Conservation (phyloP, 2,888 invertebrate genomes). For the Timema cristinae region DNA sequence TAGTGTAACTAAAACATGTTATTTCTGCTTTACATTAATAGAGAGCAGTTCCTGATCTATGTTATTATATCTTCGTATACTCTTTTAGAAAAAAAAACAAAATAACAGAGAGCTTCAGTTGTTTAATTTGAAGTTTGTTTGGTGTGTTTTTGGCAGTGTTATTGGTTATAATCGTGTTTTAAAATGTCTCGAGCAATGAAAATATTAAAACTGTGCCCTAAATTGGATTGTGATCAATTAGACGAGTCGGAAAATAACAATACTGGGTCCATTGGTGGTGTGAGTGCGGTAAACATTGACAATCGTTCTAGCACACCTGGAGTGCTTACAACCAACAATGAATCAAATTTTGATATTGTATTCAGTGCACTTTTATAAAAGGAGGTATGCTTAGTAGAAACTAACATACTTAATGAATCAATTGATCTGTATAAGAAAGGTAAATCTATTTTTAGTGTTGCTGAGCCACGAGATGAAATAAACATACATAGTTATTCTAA, state of each 20-base stretch:
- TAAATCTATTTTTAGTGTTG: too few species aligned
- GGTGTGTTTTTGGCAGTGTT: background rate
- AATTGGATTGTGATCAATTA: background rate
- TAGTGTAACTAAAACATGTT: too few species aligned
- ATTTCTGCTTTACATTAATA: too few species aligned
- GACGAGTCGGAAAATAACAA: background rate
- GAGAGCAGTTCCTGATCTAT: background rate
- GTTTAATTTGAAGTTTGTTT: background rate
- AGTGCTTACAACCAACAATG: background rate
- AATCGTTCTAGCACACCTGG: background rate
- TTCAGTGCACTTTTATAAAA: background rate
- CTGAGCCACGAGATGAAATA: too few species aligned
- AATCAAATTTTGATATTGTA: background rate
- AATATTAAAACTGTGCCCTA: background rate
- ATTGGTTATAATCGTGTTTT: background rate
- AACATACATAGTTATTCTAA: too few species aligned
- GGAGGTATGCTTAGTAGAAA: background rate
- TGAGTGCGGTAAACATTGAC: background rate
- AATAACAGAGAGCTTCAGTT: too few species aligned
- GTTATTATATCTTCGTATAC: background rate
- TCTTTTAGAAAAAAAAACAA: background rate
- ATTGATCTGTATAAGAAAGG: too few species aligned
- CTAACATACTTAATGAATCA: background rate
- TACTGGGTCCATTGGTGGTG: background rate
- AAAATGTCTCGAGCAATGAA: background rate